Percentiles rank a stretch among this genome's conserved stretches.
phyloP scores from a whole-genome alignment of 2,888 invertebrate species.

The Pandemis cinnamomeana region DNA sequence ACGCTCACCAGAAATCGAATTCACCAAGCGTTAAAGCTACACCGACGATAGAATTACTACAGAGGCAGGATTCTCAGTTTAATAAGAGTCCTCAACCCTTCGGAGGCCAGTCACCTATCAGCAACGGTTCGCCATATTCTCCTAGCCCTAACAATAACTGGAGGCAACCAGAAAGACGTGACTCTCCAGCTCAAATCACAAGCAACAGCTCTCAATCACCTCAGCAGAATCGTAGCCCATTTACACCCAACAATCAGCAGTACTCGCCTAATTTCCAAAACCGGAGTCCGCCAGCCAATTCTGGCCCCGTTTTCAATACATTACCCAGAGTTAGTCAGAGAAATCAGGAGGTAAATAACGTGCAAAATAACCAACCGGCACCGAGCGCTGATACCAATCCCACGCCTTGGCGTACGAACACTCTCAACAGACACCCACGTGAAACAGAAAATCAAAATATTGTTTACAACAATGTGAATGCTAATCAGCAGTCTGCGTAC shows the following conservation, averaged over 20 bases:
- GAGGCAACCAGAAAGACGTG: conserved; percentile 77
- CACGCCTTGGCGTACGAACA: conserved; percentile 75
- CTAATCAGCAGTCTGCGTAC: conserved; percentile 63
- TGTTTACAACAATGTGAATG: conserved; percentile 58
- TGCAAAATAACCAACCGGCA: conserved; percentile 51
- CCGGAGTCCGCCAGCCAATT: conserved; percentile 59
- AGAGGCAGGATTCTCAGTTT: conserved; percentile 80
- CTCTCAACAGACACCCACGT: conserved; percentile 66
- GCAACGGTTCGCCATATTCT: conserved; percentile 69
- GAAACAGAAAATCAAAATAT: conserved; percentile 62
- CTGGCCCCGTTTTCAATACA: conserved; percentile 68
- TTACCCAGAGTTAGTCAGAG: conserved; percentile 70
- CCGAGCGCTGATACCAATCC: conserved; percentile 54
- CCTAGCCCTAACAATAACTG: conserved; percentile 78
- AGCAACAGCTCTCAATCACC: conserved; percentile 61
- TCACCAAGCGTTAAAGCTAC: conserved; percentile 70
- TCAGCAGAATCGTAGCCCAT: conserved; percentile 63
- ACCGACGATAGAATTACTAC: conserved; percentile 72
- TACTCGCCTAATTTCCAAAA: conserved; percentile 60
- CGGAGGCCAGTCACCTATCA: conserved; percentile 65
- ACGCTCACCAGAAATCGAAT: conserved; percentile 70
- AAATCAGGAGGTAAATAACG: conserved; percentile 60
- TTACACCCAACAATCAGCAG: conserved; percentile 63
- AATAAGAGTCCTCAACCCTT: conserved; percentile 81
- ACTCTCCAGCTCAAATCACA: conserved; percentile 65